phyloP scores from a whole-genome alignment of 2,113 vertebrate genomes.

The Scytalopus superciliaris region DNA sequence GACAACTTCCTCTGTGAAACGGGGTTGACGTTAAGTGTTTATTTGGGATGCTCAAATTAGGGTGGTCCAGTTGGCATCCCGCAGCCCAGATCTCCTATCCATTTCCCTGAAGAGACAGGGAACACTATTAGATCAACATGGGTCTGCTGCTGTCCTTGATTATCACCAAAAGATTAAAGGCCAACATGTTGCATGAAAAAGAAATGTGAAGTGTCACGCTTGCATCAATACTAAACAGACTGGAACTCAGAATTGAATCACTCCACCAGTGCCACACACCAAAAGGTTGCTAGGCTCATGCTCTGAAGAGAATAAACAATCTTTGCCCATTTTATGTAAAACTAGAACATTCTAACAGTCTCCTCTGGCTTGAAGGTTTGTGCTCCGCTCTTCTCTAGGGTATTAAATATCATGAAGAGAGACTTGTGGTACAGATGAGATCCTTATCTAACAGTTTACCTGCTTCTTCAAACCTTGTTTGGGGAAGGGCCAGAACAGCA shows the following conservation, averaged over 20 bases:
- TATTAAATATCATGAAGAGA: not conserved
- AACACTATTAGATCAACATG: not conserved
- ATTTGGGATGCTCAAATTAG: not conserved
- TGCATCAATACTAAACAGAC: not conserved
- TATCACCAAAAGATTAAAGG: not conserved
- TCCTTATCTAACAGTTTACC: not conserved
- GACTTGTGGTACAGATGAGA: not conserved
- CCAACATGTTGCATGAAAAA: not conserved
- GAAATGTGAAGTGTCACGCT: not conserved
- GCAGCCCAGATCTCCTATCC: not conserved
- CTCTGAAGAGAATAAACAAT: not conserved
- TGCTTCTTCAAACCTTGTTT: not conserved
- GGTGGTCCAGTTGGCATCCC: not conserved
- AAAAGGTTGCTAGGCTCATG: not conserved
- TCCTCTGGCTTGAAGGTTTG: not conserved
- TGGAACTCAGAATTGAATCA: not conserved
- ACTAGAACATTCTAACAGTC: not conserved
- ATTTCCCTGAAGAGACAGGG: not conserved
- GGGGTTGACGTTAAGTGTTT: rapidly evolving
- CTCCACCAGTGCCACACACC: rapidly evolving
- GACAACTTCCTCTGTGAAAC: not conserved
- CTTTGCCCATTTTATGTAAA: not conserved
- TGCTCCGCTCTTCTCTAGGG: not conserved
- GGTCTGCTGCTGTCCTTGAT: not conserved
- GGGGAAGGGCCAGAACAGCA: not conserved